Evolutionary conservation across 2,888 invertebrate species (phyloP), one percentile per base, ranked within the genome.

Genomic region (Acrocyrtus sp.): DNA sequence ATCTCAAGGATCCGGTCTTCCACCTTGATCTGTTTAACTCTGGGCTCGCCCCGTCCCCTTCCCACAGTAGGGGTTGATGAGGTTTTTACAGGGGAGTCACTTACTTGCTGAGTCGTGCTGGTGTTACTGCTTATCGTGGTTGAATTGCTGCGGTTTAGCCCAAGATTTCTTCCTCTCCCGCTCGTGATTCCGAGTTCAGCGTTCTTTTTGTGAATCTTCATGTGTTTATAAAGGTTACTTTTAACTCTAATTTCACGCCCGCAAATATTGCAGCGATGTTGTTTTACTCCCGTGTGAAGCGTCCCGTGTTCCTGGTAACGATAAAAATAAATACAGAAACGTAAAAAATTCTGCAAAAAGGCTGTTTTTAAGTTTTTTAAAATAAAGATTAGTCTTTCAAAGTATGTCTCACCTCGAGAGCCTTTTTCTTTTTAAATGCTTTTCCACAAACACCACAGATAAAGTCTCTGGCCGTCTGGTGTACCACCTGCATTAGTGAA

Each of bases 221-320:
- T 77, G 65, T 80, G 80, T 58, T 80, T 80, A 70, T 79, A 79
- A n/a, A 80, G 56, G 67, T 80, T 80, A 6, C 79, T 78, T 53
- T 80, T 80, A 3, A 80, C 78, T 6, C 80, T 74, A 22, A 80
- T 72, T 48, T 79, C 75, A 8, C 78, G 65, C n/a, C 79, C 79
- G 50, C 80, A 80, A 24, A 79, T 78, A 0, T 75, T 76, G 67
- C 80, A 79, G 5, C 66, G 56, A 41, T 80, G 77, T 17, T 63
- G 78, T 26, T 80, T 80, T 21, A 72, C 78, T 21, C 79, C 79
- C 3, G 80, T 78, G 26, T 80, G 80, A 6, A 80, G 69, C 17
- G 80, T 80, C 2, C 63, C 68, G 26, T 80, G 78, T 56, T 80
- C 78, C 78, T 78, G 34, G 26, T 21, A 29, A 48, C 10, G 8